Evolutionary conservation across 2,888 invertebrate species (phyloP).

Genomic region (Copidosoma aretas): DNA sequence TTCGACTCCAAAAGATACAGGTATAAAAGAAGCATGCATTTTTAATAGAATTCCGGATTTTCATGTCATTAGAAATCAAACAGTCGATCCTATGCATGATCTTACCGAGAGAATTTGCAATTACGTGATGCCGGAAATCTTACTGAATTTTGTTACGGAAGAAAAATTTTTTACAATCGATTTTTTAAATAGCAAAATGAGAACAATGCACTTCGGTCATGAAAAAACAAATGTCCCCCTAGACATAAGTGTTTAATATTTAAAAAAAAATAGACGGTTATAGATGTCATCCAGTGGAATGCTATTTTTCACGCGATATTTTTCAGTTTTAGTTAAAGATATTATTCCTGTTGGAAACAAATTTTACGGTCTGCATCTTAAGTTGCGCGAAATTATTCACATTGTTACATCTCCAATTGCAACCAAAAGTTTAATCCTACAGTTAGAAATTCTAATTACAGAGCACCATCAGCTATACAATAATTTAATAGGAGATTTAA

Average conservation of each 20-base stretch:
- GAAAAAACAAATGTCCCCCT: neutral
- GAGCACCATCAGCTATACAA: conserved; percentile 6
- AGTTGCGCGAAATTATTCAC: neutral
- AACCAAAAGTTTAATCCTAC: neutral
- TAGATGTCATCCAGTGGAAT: conserved; percentile 1
- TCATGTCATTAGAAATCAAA: neutral
- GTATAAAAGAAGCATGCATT: neutral
- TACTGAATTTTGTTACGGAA: neutral
- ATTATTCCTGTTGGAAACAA: neutral
- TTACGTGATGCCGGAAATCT: neutral
- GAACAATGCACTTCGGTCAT: neutral
- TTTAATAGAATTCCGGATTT: neutral
- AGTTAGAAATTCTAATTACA: neutral
- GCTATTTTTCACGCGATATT: conserved; percentile 5
- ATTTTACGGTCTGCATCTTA: neutral
- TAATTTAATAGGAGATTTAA: neutral
- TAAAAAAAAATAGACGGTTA: neutral
- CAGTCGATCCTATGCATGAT: neutral
- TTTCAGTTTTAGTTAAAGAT: neutral
- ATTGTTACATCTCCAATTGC: neutral
- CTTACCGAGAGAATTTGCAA: neutral
- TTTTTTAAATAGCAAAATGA: neutral
- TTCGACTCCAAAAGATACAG: neutral
- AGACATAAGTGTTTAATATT: neutral
- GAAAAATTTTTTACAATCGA: neutral